These are phyloP conservation scores for Myzus persicae DNA, from an alignment of 1,140 invertebrate genomes.

Conservation along the genomic window DNA sequence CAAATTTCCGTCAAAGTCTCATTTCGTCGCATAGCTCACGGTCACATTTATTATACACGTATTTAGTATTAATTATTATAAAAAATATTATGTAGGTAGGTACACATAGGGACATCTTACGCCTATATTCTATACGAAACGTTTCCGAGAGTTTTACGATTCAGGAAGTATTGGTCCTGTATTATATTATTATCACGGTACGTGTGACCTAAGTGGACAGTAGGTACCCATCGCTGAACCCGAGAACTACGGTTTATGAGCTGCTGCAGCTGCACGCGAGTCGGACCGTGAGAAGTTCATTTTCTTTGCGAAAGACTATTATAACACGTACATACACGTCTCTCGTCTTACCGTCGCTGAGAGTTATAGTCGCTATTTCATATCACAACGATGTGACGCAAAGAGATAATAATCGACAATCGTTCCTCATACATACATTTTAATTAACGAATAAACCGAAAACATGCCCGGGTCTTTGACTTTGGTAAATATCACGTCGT, in stretches of 20 bases:
- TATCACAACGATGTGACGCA: background rate
- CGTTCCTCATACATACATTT: background rate
- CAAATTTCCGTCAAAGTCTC: background rate
- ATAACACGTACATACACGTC: background rate
- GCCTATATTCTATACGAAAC: background rate
- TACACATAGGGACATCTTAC: background rate
- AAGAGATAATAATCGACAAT: background rate
- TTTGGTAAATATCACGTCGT: constrained; percentile 12
- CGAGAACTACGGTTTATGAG: background rate
- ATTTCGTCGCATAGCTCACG: background rate
- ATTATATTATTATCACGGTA: background rate
- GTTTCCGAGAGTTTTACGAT: constrained; percentile 9
- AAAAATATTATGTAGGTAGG: no score
- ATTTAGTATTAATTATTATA: background rate
- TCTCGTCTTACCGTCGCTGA: background rate
- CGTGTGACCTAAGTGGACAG: background rate
- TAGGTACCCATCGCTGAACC: background rate
- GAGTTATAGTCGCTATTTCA: no score
- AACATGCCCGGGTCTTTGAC: constrained; percentile 25
- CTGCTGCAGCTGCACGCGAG: background rate
- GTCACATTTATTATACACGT: background rate
- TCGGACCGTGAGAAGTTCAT: background rate
- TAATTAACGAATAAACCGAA: background rate
- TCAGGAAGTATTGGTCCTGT: background rate
- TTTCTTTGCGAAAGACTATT: background rate